phyloP scores from a whole-genome alignment of 2,113 vertebrate species.

The Sinocyclocheilus maitianheensis region DNA sequence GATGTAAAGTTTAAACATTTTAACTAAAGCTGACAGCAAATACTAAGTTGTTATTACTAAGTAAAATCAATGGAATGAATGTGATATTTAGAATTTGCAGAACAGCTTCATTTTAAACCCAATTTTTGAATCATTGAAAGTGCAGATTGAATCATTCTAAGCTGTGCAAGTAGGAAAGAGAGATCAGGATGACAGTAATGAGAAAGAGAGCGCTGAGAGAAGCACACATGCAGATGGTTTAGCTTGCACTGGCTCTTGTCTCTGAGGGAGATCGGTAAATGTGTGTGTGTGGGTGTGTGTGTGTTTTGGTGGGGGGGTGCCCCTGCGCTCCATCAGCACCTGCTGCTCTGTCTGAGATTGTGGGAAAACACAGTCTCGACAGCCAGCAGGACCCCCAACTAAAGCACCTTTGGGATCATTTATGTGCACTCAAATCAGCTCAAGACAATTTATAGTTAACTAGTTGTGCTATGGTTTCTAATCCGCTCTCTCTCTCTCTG shows the following conservation, averaged over 20 bases:
- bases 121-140: conserved; percentile 73
- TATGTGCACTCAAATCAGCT: conserved; percentile 27
- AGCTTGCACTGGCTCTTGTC: conserved; percentile 57
- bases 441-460: conserved; percentile 21
- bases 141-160: conserved; percentile 72
- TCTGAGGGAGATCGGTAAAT: conserved; percentile 55
- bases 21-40: not conserved
- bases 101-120: conserved; percentile 70
- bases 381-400: conserved; percentile 41
- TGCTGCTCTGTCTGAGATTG: conserved; percentile 58
- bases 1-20: not conserved
- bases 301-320: conserved; percentile 63
- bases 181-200: conserved; percentile 29
- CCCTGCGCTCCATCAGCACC: conserved; percentile 61
- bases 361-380: conserved; percentile 48
- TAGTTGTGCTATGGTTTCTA: conserved; percentile 61
- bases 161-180: conserved; percentile 64
- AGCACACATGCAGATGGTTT: conserved; percentile 57
- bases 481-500: conserved; percentile 54
- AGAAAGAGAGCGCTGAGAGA: conserved; percentile 55
- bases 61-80: not conserved
- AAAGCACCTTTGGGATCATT: conserved; percentile 46
- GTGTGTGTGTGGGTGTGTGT: conserved; percentile 37
- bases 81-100: not conserved
- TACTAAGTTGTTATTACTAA: not conserved